A percentile compares a stretch with the other conserved stretches of the same genome.
Conservation (phyloP, 2,888 invertebrate species). For the Chromoteleia sp. region DNA sequence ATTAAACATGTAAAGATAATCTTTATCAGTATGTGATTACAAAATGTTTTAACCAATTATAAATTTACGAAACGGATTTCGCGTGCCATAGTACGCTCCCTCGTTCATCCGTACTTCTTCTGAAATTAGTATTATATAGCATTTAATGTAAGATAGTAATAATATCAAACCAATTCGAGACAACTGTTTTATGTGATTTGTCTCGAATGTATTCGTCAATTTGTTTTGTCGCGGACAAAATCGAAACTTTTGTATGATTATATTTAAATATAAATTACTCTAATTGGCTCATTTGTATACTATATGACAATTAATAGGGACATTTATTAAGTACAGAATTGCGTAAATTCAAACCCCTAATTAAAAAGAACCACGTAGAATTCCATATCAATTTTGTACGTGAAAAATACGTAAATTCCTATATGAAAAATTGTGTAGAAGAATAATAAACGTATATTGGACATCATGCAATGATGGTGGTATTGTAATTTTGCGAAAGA, state of each 20-base stretch:
- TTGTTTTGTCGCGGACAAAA: constrained; percentile 29
- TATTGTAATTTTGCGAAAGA: too few relatives aligned
- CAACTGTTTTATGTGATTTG: constrained; percentile 10
- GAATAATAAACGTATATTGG: too few relatives aligned
- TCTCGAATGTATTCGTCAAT: constrained; percentile 25
- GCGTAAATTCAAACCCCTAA: not conserved
- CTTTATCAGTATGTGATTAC: constrained; percentile 18
- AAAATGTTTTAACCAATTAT: constrained; percentile 11
- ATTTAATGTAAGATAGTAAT: constrained; percentile 28
- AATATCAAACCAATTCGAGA: constrained; percentile 27
- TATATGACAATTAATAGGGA: constrained; percentile 1
- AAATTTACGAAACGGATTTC: constrained; percentile 32
- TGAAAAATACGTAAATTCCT: too few relatives aligned
- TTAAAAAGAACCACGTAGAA: too few relatives aligned
- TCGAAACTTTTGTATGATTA: constrained; percentile 12
- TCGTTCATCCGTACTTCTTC: constrained; percentile 46
- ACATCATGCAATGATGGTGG: too few relatives aligned
- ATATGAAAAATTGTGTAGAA: too few relatives aligned
- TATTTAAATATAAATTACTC: constrained; percentile 18
- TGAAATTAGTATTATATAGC: constrained; percentile 27
- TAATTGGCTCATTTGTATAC: not conserved
- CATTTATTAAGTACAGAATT: constrained; percentile 2
- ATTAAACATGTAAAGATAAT: constrained; percentile 26
- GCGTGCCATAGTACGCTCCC: constrained; percentile 52
- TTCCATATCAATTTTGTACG: too few relatives aligned